Conservation (phyloP, 2,797 vertebrate genomes). For the Bovichtus diacanthus region DNA sequence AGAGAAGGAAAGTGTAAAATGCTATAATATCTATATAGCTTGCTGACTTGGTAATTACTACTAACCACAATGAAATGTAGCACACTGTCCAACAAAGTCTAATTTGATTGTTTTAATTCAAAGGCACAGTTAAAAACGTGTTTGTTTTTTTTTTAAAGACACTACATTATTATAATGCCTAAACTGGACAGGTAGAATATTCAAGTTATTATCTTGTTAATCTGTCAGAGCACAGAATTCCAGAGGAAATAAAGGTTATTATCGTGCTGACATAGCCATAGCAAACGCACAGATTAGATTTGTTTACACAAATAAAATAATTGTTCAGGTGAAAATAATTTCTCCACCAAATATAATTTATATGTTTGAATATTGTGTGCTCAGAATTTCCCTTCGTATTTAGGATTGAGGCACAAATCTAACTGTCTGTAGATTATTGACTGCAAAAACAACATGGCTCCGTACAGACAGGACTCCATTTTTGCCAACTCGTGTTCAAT, state of each 20-base stretch:
- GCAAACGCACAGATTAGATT: neutral
- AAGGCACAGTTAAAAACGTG: too few species aligned
- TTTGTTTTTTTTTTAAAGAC: neutral
- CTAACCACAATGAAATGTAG: neutral
- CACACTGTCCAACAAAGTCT: neutral
- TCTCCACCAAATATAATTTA: neutral
- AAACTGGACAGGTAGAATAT: neutral
- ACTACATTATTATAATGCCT: neutral
- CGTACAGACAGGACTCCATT: slow-evolving; percentile 5
- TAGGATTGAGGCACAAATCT: slow-evolving; percentile 2
- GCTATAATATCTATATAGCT: neutral
- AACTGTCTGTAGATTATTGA: neutral
- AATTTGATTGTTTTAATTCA: neutral
- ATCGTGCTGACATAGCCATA: neutral
- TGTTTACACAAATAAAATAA: neutral
- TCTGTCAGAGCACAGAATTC: too few species aligned
- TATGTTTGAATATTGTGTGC: neutral
- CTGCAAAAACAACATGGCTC: neutral
- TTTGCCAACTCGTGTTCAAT: slow-evolving; percentile 22
- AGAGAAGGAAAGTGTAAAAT: neutral
- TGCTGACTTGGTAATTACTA: neutral
- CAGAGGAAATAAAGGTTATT: neutral
- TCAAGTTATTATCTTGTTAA: neutral
- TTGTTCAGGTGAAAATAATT: neutral
- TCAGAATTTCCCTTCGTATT: neutral